A percentile compares a stretch with the other conserved stretches of the same genome.
Evolutionary conservation across 2,888 invertebrate genomes (phyloP).

Genomic region (Leucania comma): DNA sequence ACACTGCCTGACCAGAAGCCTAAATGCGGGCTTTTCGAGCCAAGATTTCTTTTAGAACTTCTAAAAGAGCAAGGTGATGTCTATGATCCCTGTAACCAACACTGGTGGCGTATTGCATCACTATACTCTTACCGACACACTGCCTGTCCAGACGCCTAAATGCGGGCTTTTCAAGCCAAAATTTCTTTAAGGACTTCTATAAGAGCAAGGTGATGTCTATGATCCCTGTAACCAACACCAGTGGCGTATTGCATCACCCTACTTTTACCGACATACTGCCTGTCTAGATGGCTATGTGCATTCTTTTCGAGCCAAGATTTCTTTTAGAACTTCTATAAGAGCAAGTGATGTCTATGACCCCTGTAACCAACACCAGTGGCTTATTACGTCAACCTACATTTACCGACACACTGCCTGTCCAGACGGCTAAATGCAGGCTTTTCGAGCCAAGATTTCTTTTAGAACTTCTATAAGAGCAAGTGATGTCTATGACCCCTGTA

Average conservation of each 20-base stretch:
- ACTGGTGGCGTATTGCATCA: conserved; percentile 1
- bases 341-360: no score
- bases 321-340: no score
- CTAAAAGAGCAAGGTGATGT: neutral
- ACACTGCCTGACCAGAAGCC: no score
- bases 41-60: no score
- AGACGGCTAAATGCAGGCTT: neutral
- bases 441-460: no score
- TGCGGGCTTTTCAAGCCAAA: neutral
- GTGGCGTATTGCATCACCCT: conserved; percentile 8
- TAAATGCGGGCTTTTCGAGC: neutral
- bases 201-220: neutral
- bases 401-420: no score
- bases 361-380: no score
- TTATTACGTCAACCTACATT: no score
- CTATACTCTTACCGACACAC: neutral
- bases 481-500: neutral
- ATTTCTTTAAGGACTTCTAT: no score
- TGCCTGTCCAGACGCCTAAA: no score
- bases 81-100: neutral
- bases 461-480: neutral
- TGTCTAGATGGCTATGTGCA: neutral
- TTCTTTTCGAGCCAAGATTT: no score
- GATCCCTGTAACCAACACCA: neutral
- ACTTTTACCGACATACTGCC: neutral